Conservation (phyloP, 2,113 vertebrate genomes). For the Tringa solitaria region DNA sequence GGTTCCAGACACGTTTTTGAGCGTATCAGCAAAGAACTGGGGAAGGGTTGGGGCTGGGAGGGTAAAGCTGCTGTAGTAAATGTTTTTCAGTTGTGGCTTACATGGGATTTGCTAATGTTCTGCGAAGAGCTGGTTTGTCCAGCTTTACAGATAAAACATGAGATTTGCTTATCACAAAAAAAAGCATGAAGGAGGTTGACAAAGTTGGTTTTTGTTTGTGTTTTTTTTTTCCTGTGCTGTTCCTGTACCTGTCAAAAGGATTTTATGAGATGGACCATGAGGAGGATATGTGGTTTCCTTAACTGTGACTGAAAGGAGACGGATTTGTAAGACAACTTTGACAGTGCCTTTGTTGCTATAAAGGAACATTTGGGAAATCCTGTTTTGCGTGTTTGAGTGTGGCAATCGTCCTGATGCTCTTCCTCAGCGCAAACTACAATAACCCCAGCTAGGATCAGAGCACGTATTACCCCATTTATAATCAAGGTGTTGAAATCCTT, state of each 20-base stretch:
- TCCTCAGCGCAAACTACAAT: background rate
- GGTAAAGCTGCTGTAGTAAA: background rate
- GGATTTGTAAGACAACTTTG: background rate
- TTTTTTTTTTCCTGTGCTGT: background rate
- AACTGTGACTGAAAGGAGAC: background rate
- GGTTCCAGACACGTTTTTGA: background rate
- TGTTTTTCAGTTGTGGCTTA: background rate
- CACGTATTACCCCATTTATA: background rate
- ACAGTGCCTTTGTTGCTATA: background rate
- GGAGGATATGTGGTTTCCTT: background rate
- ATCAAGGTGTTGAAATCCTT: background rate
- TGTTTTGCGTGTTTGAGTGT: background rate
- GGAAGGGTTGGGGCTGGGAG: background rate
- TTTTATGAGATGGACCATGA: background rate
- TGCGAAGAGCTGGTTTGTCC: background rate
- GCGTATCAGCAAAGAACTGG: background rate
- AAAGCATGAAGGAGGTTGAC: fast-evolving
- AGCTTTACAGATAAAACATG: background rate
- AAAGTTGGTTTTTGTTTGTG: background rate
- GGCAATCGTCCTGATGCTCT: background rate
- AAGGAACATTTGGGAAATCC: background rate
- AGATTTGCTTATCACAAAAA: background rate
- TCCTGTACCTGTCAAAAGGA: background rate
- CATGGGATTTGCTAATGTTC: background rate
- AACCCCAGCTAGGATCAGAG: background rate